These are phyloP conservation scores for Psittacula echo DNA, from an alignment of 2,797 vertebrate genomes.

Conservation along the genomic window DNA sequence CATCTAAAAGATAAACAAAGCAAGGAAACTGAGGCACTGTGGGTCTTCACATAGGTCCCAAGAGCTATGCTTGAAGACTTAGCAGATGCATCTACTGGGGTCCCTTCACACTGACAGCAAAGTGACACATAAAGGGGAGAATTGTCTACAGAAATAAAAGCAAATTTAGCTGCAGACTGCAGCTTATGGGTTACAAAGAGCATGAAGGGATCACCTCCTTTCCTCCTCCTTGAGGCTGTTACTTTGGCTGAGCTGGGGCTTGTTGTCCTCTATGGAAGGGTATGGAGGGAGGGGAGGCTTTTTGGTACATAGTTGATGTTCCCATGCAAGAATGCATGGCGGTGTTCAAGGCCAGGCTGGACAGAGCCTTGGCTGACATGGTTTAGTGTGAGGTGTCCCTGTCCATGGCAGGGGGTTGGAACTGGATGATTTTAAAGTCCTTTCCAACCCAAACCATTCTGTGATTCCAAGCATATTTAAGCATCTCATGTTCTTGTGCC, in stretches of 20 bases:
- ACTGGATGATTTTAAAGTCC: neutral
- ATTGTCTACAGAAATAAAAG: neutral
- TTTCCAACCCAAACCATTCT: neutral
- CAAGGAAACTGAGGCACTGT: neutral
- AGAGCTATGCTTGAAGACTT: neutral
- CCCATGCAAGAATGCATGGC: neutral
- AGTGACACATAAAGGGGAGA: neutral
- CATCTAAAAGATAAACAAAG: neutral
- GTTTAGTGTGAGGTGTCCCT: neutral
- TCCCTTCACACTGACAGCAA: neutral
- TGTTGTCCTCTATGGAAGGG: rapidly evolving
- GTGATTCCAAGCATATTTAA: neutral
- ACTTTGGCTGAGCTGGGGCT: neutral
- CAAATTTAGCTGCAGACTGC: neutral
- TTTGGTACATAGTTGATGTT: neutral
- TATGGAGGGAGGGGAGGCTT: neutral
- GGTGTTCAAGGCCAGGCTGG: neutral
- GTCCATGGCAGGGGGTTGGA: neutral
- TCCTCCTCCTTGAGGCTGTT: neutral
- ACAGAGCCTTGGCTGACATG: neutral
- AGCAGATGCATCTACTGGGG: neutral
- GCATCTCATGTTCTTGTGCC: neutral
- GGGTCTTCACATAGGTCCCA: neutral
- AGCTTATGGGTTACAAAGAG: neutral
- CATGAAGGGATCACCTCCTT: neutral